A percentile compares a stretch with the other conserved stretches of the same genome.
Conservation (phyloP, 2,888 invertebrate genomes). For the Anagyrus pseudococci region DNA sequence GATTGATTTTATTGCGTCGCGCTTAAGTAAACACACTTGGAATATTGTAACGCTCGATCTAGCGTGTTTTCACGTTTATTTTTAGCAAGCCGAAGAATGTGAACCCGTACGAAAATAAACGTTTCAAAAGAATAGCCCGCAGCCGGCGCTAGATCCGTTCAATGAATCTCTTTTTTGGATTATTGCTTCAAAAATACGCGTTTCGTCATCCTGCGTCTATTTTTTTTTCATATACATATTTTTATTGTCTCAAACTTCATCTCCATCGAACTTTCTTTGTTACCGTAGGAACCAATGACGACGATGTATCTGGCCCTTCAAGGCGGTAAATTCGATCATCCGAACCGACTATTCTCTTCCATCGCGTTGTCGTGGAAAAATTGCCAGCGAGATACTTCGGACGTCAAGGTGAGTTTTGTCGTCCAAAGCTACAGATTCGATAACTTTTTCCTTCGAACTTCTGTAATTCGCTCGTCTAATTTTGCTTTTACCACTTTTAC, state of each 20-base stretch:
- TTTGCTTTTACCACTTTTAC: slow-evolving; percentile 20
- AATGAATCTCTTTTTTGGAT: background rate
- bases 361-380: slow-evolving; percentile 97
- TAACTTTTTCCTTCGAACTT: background rate
- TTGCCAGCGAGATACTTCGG: slow-evolving; percentile 97
- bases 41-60: too few species aligned
- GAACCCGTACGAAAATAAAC: too few species aligned
- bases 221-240: too few species aligned
- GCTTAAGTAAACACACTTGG: too few species aligned
- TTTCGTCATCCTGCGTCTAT: too few species aligned
- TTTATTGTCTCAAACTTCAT: slow-evolving; percentile 4
- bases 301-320: slow-evolving; percentile 98
- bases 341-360: slow-evolving; percentile 94
- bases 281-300: slow-evolving; percentile 95
- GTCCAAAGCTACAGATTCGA: background rate
- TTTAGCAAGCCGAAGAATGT: too few species aligned
- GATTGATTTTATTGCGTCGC: slow-evolving; percentile 13
- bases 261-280: slow-evolving; percentile 42
- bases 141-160: too few species aligned
- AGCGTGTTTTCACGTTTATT: too few species aligned
- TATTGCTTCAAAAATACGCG: background rate
- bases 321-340: slow-evolving; percentile 99
- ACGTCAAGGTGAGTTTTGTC: slow-evolving; percentile 80
- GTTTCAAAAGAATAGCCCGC: too few species aligned
- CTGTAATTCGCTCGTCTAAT: slow-evolving; percentile 10